Evolutionary conservation across 2,113 vertebrate species (phyloP).

Genomic region (Stigmatopora nigra): DNA sequence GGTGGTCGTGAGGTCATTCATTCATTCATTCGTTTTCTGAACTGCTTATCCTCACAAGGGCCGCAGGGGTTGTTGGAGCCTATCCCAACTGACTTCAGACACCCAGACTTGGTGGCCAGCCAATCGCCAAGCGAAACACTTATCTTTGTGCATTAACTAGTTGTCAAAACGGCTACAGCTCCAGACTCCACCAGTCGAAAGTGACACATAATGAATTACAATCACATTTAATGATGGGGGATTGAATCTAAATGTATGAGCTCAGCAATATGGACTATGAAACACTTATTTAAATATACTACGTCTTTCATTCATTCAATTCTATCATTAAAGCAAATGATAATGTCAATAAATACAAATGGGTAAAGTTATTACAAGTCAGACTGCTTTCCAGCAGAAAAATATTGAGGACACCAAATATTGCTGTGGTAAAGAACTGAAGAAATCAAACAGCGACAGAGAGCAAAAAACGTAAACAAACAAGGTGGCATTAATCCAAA

Average conservation of each 20-base stretch:
- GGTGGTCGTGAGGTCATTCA: slow-evolving; percentile 16
- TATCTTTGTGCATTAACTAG: slow-evolving; percentile 9
- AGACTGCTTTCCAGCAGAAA: slow-evolving; percentile 8
- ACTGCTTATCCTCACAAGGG: no score
- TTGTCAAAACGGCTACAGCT: slow-evolving; percentile 12
- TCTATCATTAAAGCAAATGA: slow-evolving; percentile 17
- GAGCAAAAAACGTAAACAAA: slow-evolving; percentile 17
- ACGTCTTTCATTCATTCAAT: background rate
- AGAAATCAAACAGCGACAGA: background rate
- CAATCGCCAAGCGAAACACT: no score
- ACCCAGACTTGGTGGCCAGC: background rate
- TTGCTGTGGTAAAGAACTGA: slow-evolving; percentile 22
- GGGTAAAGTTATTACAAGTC: slow-evolving; percentile 28
- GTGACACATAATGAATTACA: slow-evolving; percentile 9
- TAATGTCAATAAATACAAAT: slow-evolving; percentile 33
- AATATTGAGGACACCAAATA: slow-evolving; percentile 18
- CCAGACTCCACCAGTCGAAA: background rate
- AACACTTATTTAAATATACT: background rate
- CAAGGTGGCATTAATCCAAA: slow-evolving; percentile 34
- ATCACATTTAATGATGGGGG: background rate
- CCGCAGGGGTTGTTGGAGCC: no score
- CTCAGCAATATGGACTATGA: slow-evolving; percentile 19
- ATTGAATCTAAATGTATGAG: slow-evolving; percentile 16
- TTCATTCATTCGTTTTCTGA: background rate
- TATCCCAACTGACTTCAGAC: background rate